A percentile compares a stretch with the other conserved stretches of the same genome.
Conservation (phyloP, 1,140 invertebrate genomes). For the Agrypnia vestita region DNA sequence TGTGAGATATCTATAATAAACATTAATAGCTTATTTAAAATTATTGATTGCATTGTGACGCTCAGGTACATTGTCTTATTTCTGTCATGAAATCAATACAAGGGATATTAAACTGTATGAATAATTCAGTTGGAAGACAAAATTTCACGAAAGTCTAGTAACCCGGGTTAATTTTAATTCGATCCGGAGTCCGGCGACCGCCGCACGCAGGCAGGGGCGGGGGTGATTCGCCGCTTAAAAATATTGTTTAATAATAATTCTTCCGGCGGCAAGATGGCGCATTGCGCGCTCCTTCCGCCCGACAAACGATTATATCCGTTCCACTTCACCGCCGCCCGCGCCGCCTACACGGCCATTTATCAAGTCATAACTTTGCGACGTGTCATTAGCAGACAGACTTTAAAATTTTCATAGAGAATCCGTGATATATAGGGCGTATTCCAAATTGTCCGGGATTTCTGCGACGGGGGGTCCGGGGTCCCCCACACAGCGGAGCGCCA, state of each 20-base stretch:
- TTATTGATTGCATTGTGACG: no score
- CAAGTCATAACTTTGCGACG: constrained; percentile 61
- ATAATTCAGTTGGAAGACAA: no score
- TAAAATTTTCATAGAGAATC: constrained; percentile 62
- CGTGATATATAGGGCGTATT: constrained; percentile 61
- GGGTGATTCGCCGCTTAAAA: constrained; percentile 49
- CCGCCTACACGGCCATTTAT: constrained; percentile 57
- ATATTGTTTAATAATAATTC: constrained; percentile 56
- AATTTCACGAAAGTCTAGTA: no score
- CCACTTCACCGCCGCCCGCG: constrained; percentile 53
- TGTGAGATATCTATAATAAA: no score
- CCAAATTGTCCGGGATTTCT: constrained; percentile 59
- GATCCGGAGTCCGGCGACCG: no score
- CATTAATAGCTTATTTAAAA: no score
- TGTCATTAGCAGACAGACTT: constrained; percentile 62
- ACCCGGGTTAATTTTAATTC: no score
- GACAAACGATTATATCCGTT: constrained; percentile 59
- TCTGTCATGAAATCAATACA: no score
- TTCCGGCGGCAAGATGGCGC: constrained; percentile 55
- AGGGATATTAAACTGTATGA: no score
- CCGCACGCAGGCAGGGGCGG: neutral
- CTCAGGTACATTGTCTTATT: no score
- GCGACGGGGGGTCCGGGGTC: constrained; percentile 22
- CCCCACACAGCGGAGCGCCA: constrained; percentile 38
- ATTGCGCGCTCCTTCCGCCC: constrained; percentile 55